phyloP scores from a whole-genome alignment of 2,797 vertebrate genomes.

The Rhinophrynus dorsalis region DNA sequence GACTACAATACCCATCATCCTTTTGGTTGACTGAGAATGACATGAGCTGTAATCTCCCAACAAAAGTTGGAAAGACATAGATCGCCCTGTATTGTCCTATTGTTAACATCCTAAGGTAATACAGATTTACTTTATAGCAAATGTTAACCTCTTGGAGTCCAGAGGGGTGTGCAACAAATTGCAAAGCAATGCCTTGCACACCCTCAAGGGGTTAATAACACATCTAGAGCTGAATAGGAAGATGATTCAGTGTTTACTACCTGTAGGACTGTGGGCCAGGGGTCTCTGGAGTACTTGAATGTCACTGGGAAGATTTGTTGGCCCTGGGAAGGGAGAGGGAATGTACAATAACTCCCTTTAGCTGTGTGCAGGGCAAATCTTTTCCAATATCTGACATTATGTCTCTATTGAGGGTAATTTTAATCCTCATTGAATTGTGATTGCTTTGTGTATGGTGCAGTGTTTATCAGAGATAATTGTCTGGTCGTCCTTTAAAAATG shows the following conservation, averaged over 20 bases:
- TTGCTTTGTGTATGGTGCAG: conserved; percentile 43
- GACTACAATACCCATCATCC: too few relatives aligned
- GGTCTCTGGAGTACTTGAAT: neutral
- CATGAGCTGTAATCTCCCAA: too few relatives aligned
- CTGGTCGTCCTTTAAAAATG: conserved; percentile 33
- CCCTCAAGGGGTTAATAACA: too few relatives aligned
- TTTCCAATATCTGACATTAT: conserved; percentile 38
- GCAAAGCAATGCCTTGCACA: too few relatives aligned
- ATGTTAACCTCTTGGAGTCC: too few relatives aligned
- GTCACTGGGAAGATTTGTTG: conserved; percentile 18
- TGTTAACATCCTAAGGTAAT: conserved; percentile 16
- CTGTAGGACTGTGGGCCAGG: neutral
- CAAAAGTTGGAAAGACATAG: too few relatives aligned
- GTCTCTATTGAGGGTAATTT: conserved; percentile 40
- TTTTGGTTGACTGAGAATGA: too few relatives aligned
- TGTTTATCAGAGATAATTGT: conserved; percentile 46
- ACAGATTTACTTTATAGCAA: too few relatives aligned
- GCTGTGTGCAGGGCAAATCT: conserved; percentile 19
- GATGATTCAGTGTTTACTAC: neutral
- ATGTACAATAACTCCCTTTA: conserved; percentile 18
- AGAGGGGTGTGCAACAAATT: too few relatives aligned
- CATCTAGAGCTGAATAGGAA: neutral
- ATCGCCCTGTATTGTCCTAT: too few relatives aligned
- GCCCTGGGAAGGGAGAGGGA: neutral
- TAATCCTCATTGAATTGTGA: conserved; percentile 40